A percentile compares a stretch with the other conserved stretches of the same genome.
Evolutionary conservation across 2,113 vertebrate genomes (phyloP).

Genomic region (Cnemophilus loriae): DNA sequence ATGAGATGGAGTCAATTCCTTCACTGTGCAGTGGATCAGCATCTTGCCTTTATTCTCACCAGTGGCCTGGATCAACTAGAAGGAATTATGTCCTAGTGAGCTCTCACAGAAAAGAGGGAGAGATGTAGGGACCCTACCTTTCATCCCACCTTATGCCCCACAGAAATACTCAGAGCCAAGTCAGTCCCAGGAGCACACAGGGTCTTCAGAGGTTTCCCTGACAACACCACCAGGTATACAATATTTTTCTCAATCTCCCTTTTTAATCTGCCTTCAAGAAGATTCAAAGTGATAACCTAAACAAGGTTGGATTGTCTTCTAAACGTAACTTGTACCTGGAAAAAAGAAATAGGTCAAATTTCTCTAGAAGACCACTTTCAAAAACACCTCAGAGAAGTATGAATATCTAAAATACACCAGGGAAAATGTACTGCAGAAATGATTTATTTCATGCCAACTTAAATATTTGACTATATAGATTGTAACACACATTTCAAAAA

Average conservation of each 20-base stretch:
- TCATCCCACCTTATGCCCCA: neutral
- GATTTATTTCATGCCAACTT: slow-evolving; percentile 70
- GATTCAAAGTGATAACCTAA: neutral
- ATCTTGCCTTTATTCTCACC: neutral
- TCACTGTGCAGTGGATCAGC: neutral
- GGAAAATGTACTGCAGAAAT: slow-evolving; percentile 41
- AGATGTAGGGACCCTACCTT: neutral
- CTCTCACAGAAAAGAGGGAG: neutral
- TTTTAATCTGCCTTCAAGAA: neutral
- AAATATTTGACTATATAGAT: slow-evolving; percentile 53
- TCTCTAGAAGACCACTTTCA: neutral
- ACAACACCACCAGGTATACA: neutral
- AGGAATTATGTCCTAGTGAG: neutral
- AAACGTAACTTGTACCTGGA: neutral
- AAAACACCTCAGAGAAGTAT: neutral
- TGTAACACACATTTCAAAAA: slow-evolving; percentile 63
- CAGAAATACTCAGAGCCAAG: neutral
- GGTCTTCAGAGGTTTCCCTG: neutral
- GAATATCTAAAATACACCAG: slow-evolving; percentile 6
- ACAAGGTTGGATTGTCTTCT: neutral
- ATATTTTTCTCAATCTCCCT: neutral
- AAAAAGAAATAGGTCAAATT: neutral
- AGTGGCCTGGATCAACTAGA: neutral
- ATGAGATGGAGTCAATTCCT: neutral
- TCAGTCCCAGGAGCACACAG: neutral